A percentile compares a stretch with the other conserved stretches of the same genome.
These are phyloP conservation scores for Andinoacara biseriatus DNA, from an alignment of 2,113 vertebrate genomes.

Conservation along the genomic window DNA sequence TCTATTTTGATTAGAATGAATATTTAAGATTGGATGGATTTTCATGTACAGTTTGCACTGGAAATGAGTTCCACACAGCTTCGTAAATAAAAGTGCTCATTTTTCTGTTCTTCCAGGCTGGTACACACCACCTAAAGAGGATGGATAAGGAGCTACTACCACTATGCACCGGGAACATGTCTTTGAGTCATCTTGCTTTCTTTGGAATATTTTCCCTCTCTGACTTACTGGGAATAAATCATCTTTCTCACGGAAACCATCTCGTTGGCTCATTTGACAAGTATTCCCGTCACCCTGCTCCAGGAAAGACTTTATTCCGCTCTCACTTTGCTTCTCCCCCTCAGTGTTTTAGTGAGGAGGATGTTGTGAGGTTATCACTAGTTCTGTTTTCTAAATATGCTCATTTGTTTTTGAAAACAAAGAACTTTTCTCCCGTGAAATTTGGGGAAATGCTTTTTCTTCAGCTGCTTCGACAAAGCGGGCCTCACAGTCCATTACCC, in stretches of 20 bases:
- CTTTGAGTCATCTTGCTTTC: slow-evolving; percentile 73
- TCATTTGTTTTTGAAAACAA: slow-evolving; percentile 67
- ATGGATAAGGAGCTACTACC: slow-evolving; percentile 84
- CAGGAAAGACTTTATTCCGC: slow-evolving; percentile 55
- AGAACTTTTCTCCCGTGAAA: slow-evolving; percentile 40
- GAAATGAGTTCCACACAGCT: neutral
- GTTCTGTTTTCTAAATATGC: slow-evolving; percentile 63
- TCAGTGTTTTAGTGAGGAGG: slow-evolving; percentile 49
- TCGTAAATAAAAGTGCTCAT: neutral
- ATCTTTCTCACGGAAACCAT: slow-evolving; percentile 61
- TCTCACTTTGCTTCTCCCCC: slow-evolving; percentile 47
- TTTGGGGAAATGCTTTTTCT: slow-evolving; percentile 57
- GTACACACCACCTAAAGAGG: slow-evolving; percentile 99
- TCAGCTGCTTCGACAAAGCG: slow-evolving; percentile 70
- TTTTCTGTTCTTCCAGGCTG: slow-evolving; percentile 84
- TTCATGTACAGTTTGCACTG: neutral
- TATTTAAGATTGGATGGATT: neutral
- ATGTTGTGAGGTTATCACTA: slow-evolving; percentile 39
- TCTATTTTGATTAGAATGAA: too few relatives aligned
- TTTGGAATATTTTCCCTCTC: slow-evolving; percentile 56
- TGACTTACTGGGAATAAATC: slow-evolving; percentile 68
- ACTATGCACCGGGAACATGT: slow-evolving; percentile 76
- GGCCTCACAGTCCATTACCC: slow-evolving; percentile 47
- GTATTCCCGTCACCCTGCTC: slow-evolving; percentile 53
- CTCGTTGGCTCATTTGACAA: slow-evolving; percentile 67